A percentile compares a stretch with the other conserved stretches of the same genome.
phyloP scores from a whole-genome alignment of 2,797 vertebrate genomes.

The Synanceia verrucosa region DNA sequence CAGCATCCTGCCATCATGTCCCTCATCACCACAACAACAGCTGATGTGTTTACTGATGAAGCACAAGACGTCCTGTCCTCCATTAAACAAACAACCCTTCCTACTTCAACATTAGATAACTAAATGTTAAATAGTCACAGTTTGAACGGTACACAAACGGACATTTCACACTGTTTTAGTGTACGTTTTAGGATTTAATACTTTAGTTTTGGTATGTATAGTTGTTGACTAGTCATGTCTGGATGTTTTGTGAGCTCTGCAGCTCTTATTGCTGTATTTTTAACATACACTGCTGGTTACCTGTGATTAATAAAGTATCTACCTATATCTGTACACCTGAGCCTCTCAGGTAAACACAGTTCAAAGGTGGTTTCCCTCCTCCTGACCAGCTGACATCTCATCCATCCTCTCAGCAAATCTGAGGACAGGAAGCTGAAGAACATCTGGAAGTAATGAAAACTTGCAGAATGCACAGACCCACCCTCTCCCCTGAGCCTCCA shows the following conservation, averaged over 20 bases:
- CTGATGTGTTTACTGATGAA: slow-evolving; percentile 51
- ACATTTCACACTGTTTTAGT: no score
- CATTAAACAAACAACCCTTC: background rate
- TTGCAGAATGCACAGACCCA: slow-evolving; percentile 75
- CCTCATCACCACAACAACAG: slow-evolving; percentile 60
- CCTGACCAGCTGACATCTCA: slow-evolving; percentile 26
- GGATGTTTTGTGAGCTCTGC: no score
- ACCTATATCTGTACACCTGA: no score
- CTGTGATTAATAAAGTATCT: no score
- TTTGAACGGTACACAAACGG: no score
- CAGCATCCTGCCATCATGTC: slow-evolving; percentile 62
- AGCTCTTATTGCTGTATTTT: no score
- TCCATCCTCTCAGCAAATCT: slow-evolving; percentile 32
- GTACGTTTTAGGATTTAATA: no score
- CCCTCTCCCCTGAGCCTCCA: slow-evolving; percentile 74
- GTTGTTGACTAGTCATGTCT: no score
- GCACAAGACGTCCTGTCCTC: background rate
- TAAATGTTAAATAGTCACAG: no score
- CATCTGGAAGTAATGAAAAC: slow-evolving; percentile 87
- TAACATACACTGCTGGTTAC: no score
- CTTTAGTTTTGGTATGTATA: no score
- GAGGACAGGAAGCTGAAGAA: slow-evolving; percentile 62
- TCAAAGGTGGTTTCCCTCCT: background rate
- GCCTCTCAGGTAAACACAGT: background rate
- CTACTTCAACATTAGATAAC: background rate